A percentile compares a stretch with the other conserved stretches of the same genome.
Evolutionary conservation across 2,888 invertebrate species (phyloP).

Genomic region (Dugesia japonica): DNA sequence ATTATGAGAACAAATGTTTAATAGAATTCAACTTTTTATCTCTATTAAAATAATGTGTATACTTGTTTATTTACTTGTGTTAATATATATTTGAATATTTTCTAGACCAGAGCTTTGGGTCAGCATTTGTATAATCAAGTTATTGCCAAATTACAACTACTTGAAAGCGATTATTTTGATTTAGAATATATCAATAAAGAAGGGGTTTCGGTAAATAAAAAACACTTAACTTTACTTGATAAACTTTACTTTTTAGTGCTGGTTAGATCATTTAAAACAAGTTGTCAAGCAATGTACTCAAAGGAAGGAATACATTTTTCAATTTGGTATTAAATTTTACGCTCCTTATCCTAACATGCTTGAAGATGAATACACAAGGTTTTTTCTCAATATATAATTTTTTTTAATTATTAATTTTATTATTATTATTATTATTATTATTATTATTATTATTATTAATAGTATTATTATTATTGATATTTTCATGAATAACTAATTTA

Average conservation of each 20-base stretch:
- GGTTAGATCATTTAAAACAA: slow-evolving; percentile 90
- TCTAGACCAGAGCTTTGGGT: slow-evolving; percentile 30
- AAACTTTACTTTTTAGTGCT: slow-evolving; percentile 62
- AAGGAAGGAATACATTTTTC: slow-evolving; percentile 40
- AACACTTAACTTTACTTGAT: slow-evolving; percentile 76
- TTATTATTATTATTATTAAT: no score
- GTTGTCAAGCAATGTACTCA: slow-evolving; percentile 72
- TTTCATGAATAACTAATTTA: no score
- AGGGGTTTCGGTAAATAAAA: slow-evolving; percentile 61
- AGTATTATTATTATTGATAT: no score
- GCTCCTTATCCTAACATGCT: slow-evolving; percentile 90
- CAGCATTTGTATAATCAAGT: slow-evolving; percentile 32
- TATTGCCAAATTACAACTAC: slow-evolving; percentile 66
- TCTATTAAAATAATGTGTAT: no score
- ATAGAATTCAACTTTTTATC: no score
- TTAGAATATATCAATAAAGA: slow-evolving; percentile 73
- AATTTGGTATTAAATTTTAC: slow-evolving; percentile 94
- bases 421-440: no score
- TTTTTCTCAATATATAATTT: slow-evolving; percentile 30
- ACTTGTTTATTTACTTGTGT: no score
- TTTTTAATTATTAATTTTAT: no score
- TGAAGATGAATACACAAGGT: slow-evolving; percentile 85
- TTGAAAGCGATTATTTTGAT: slow-evolving; percentile 90
- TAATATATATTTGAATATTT: no score
- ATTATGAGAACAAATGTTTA: no score